phyloP scores from a whole-genome alignment of 2,113 vertebrate species.

The Dicentrarchus labrax region DNA sequence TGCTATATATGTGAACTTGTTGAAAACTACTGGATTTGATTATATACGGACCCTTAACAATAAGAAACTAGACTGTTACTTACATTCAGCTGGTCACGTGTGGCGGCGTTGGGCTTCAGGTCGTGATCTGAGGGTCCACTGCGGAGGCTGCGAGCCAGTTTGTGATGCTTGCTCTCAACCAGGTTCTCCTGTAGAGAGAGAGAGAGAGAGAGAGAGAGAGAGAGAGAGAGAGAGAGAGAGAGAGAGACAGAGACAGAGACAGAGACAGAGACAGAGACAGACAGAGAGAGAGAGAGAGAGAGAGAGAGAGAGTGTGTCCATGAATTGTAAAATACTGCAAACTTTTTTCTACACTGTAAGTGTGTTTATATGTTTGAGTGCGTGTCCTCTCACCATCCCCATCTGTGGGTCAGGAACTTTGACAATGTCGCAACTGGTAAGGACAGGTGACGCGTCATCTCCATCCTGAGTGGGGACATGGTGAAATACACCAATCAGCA shows the following conservation, averaged over 20 bases:
- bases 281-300: too few species aligned
- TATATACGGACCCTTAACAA: not conserved
- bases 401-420: constrained; percentile 99
- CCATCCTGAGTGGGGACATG: constrained; percentile 87
- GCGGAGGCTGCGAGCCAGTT: constrained; percentile 96
- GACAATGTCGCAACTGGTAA: constrained; percentile 94
- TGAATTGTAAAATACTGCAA: not conserved
- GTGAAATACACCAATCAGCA: not conserved
- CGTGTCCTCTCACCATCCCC: constrained; percentile 91
- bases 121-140: constrained; percentile 98
- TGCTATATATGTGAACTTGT: not conserved
- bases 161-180: constrained; percentile 99
- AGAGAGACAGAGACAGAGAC: not conserved
- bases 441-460: constrained; percentile 90
- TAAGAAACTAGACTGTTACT: constrained; percentile 55
- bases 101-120: constrained; percentile 97
- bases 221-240: too few species aligned
- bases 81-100: constrained; percentile 97
- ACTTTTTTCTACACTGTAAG: not conserved
- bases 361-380: not conserved
- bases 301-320: too few species aligned
- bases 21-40: not conserved
- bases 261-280: too few species aligned
- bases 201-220: too few species aligned
- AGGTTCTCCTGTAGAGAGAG: constrained; percentile 90